Conservation (phyloP, 2,113 vertebrate genomes). For the Ciconia boyciana region DNA sequence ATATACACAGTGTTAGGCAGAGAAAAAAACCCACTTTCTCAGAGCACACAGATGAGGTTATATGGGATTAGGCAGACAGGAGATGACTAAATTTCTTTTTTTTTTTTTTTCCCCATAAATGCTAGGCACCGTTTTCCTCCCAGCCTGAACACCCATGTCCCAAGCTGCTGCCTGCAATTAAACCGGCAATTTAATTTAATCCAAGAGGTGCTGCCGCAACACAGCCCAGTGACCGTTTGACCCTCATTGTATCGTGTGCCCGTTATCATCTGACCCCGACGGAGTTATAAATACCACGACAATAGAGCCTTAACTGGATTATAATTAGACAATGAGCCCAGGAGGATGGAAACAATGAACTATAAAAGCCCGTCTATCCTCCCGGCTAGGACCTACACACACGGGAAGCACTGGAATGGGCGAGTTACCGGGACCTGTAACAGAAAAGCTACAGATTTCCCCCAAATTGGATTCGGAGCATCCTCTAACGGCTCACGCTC, state of each 20-base stretch:
- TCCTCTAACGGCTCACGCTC: not conserved
- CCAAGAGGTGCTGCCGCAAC: not conserved
- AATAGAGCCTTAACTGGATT: conserved; percentile 4
- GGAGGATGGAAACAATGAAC: conserved; percentile 56
- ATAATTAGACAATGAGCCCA: conserved; percentile 49
- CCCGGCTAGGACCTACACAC: not conserved
- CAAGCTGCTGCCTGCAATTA: not conserved
- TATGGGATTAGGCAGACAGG: not conserved
- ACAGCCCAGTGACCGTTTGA: not conserved
- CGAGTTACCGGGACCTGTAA: not conserved
- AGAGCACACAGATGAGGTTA: not conserved
- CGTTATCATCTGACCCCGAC: not conserved
- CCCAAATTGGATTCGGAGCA: conserved; percentile 1
- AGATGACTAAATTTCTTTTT: not conserved
- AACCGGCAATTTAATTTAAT: not conserved
- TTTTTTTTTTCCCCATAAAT: not conserved
- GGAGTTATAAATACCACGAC: conserved; percentile 56
- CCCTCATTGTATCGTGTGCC: not conserved
- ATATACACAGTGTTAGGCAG: rapidly evolving
- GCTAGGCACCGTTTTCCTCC: rapidly evolving
- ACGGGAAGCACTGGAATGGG: not conserved
- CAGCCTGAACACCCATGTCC: not conserved
- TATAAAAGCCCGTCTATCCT: not conserved
- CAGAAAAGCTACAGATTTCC: conserved; percentile 42
- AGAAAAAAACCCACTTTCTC: not conserved